These are phyloP conservation scores for Drosophila neocordata DNA, from an alignment of 1,140 invertebrate genomes.

Conservation along the genomic window DNA sequence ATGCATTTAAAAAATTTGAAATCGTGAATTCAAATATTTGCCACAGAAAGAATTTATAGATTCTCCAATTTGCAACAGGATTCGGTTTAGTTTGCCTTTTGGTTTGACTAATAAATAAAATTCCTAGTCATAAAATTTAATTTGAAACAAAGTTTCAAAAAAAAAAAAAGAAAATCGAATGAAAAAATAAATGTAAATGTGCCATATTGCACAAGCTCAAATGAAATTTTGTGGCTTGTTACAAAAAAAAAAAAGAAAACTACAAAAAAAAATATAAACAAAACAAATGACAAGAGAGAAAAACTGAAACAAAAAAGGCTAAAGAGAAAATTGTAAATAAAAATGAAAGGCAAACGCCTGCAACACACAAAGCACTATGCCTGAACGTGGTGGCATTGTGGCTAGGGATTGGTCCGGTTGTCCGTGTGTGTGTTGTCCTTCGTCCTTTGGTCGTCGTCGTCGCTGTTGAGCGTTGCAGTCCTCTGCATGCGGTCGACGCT, in stretches of 20 bases:
- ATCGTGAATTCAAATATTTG: constrained; percentile 51
- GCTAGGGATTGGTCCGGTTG: constrained; percentile 46
- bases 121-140: constrained; percentile 55
- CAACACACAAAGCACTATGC: constrained; percentile 33
- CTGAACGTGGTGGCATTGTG: constrained; percentile 53
- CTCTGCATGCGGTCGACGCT: constrained; percentile 70
- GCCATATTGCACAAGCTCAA: constrained; percentile 74
- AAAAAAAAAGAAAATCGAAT: constrained; percentile 11
- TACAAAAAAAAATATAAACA: constrained; percentile 39
- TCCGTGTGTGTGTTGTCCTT: constrained; percentile 35
- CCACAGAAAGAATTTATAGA: background rate
- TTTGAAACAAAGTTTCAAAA: constrained; percentile 30
- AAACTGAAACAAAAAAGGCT: constrained; percentile 2
- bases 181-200: constrained; percentile 56
- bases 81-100: constrained; percentile 13
- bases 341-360: constrained; percentile 35
- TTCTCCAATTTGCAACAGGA: background rate
- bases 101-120: constrained; percentile 49
- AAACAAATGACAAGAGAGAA: background rate
- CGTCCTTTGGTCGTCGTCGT: constrained; percentile 22
- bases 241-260: constrained; percentile 43
- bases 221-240: constrained; percentile 79
- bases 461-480: constrained; percentile 35
- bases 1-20: constrained; percentile 20
- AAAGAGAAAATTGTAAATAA: constrained; percentile 19